A percentile compares a stretch with the other conserved stretches of the same genome.
Conservation (phyloP, 2,888 invertebrate genomes). For the Polymixis lichenea region DNA sequence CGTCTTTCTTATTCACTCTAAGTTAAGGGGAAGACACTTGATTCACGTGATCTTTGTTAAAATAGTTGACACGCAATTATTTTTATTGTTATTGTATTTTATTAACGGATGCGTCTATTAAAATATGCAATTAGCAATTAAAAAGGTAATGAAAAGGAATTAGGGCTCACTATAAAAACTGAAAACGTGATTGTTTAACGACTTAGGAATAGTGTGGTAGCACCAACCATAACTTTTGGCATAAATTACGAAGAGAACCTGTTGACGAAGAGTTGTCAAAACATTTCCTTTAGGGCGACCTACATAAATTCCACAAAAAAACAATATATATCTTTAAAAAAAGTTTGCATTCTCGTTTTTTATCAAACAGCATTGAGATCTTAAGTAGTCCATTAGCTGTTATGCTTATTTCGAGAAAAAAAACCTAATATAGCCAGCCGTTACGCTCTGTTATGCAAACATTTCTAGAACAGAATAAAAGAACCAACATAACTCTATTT, state of each 20-base stretch:
- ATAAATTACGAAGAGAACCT: slow-evolving; percentile 1
- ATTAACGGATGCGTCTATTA: neutral
- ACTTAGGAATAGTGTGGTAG: slow-evolving; percentile 7
- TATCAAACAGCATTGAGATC: too few relatives aligned
- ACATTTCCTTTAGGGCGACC: neutral
- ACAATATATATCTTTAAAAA: too few relatives aligned
- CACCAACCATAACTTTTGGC: neutral
- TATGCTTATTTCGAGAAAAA: slow-evolving; percentile 1
- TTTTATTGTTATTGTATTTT: too few relatives aligned
- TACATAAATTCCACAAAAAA: too few relatives aligned
- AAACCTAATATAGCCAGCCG: slow-evolving; percentile 27
- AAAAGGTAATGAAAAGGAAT: slow-evolving; percentile 16
- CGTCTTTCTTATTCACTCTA: too few relatives aligned
- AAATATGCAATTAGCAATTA: slow-evolving; percentile 3
- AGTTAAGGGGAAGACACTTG: too few relatives aligned
- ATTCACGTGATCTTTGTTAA: too few relatives aligned
- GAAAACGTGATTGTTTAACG: slow-evolving; percentile 24
- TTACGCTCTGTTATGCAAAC: slow-evolving; percentile 56
- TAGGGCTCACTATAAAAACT: slow-evolving; percentile 11
- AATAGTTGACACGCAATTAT: too few relatives aligned
- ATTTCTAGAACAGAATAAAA: slow-evolving; percentile 54
- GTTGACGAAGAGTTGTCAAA: neutral
- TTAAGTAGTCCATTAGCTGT: too few relatives aligned
- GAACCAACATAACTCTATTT: slow-evolving; percentile 21
- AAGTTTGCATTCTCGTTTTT: too few relatives aligned